phyloP scores from a whole-genome alignment of 2,113 vertebrate species.

The Petroica traversi region DNA sequence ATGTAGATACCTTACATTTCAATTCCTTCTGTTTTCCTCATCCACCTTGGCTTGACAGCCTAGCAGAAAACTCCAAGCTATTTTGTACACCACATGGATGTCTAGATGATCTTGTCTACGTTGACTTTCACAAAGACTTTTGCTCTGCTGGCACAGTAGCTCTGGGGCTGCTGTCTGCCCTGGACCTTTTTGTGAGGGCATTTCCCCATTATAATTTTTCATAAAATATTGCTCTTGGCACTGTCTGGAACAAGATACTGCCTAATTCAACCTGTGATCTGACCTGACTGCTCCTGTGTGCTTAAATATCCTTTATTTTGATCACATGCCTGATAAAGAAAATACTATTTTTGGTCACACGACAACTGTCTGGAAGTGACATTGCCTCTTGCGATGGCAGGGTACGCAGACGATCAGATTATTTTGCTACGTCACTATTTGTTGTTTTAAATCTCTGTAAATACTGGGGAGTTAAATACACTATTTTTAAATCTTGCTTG shows the following conservation, averaged over 20 bases:
- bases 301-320: neutral
- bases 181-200: neutral
- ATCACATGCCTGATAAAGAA: neutral
- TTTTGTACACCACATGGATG: neutral
- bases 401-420: neutral
- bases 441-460: neutral
- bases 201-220: neutral
- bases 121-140: neutral
- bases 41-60: neutral
- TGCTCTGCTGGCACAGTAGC: neutral
- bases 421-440: neutral
- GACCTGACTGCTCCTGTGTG: neutral
- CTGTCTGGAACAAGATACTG: neutral
- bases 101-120: neutral
- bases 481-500: neutral
- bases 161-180: neutral
- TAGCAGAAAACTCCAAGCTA: neutral
- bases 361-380: neutral
- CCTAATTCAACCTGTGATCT: neutral
- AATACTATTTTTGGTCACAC: neutral
- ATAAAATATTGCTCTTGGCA: neutral
- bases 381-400: neutral
- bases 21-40: neutral
- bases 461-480: neutral
- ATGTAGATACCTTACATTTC: neutral